A percentile compares a stretch with the other conserved stretches of the same genome.
Conservation (phyloP, 2,797 vertebrate species). For the Strix occidentalis region DNA sequence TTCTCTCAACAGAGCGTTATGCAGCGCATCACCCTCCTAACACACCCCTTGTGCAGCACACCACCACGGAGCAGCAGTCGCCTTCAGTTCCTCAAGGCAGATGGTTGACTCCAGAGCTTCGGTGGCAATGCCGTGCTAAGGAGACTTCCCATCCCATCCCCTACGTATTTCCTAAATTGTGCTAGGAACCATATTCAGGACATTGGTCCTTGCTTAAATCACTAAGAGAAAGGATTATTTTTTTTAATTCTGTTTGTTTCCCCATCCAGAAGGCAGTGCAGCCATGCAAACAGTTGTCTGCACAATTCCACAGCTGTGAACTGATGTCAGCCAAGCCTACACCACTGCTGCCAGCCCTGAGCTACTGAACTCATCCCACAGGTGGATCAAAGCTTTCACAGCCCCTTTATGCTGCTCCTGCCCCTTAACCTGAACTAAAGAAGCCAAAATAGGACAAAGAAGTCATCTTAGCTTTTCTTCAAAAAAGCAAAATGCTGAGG, state of each 20-base stretch:
- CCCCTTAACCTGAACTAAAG: not conserved
- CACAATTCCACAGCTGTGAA: not conserved
- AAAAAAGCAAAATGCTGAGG: not conserved
- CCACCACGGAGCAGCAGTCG: rapidly evolving
- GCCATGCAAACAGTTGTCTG: not conserved
- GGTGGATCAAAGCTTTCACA: not conserved
- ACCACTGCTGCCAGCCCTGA: not conserved
- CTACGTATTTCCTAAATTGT: rapidly evolving
- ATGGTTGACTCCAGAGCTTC: rapidly evolving
- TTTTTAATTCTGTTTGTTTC: not conserved
- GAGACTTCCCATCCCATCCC: not conserved
- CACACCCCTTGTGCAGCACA: not conserved
- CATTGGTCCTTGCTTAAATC: not conserved
- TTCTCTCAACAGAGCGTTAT: not conserved
- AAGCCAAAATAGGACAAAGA: not conserved
- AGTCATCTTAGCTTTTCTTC: not conserved
- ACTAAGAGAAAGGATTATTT: rapidly evolving
- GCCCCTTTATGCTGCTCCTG: not conserved
- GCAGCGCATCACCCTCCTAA: not conserved
- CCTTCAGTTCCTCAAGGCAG: not conserved
- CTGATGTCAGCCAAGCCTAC: rapidly evolving
- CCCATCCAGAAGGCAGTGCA: rapidly evolving
- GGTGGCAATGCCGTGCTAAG: rapidly evolving
- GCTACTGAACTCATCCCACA: not conserved
- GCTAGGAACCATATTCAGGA: not conserved